Evolutionary conservation across 2,888 invertebrate species (phyloP).

Genomic region (Fissipunctia ypsillon): DNA sequence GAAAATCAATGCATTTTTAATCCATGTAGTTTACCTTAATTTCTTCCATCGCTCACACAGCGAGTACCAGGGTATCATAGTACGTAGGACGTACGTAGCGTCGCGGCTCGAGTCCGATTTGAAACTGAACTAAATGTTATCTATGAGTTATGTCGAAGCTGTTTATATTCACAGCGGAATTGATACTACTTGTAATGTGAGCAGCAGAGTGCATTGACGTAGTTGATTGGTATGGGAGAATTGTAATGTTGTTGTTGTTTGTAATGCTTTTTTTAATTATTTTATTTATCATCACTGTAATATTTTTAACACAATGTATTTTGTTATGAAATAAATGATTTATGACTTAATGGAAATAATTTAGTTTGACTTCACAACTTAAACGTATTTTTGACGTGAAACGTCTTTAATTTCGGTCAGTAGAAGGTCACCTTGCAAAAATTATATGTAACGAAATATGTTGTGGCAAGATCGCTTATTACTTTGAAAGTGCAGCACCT

Average conservation of each 20-base stretch:
- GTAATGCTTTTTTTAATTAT: too few relatives aligned
- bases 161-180: background rate
- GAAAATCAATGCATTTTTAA: background rate
- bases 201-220: background rate
- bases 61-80: background rate
- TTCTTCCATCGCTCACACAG: background rate
- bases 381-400: too few relatives aligned
- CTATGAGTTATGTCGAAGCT: slow-evolving; percentile 12
- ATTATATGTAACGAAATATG: too few relatives aligned
- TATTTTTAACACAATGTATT: too few relatives aligned
- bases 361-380: background rate
- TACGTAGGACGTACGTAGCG: background rate
- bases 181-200: background rate
- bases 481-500: too few relatives aligned
- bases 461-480: too few relatives aligned
- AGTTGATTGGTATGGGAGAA: background rate
- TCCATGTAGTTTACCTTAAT: background rate
- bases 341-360: background rate
- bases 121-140: slow-evolving; percentile 41
- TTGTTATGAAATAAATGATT: too few relatives aligned
- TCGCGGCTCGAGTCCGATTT: slow-evolving; percentile 17
- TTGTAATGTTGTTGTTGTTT: too few relatives aligned
- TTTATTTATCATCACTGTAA: too few relatives aligned
- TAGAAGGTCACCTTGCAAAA: too few relatives aligned
- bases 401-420: too few relatives aligned